Conservation (phyloP, 1,140 invertebrate genomes). For the Melitaea cinxia region DNA sequence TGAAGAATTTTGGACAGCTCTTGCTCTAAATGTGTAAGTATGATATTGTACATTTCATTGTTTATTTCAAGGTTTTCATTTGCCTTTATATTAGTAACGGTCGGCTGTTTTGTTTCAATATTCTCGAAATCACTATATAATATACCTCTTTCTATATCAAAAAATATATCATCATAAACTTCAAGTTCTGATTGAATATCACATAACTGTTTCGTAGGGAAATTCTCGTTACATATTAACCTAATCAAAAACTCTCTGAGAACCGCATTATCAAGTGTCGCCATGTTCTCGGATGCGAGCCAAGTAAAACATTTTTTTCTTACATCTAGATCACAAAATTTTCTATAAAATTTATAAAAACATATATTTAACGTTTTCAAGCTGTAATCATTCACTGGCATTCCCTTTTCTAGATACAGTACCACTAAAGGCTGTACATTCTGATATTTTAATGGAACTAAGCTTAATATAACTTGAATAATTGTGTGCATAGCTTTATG, state of each 20-base stretch:
- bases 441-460: constrained; percentile 48
- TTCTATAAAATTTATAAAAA: constrained; percentile 59
- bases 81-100: neutral
- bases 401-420: constrained; percentile 62
- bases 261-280: constrained; percentile 32
- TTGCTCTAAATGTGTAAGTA: constrained; percentile 45
- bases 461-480: constrained; percentile 52
- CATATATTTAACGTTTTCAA: constrained; percentile 54
- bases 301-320: constrained; percentile 56
- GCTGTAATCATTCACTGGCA: constrained; percentile 60
- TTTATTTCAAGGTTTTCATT: constrained; percentile 43
- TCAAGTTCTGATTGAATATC: constrained; percentile 23
- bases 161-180: constrained; percentile 53
- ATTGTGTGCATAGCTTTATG: constrained; percentile 58
- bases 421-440: constrained; percentile 55
- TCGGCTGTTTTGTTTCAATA: constrained; percentile 26
- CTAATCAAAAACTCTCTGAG: constrained; percentile 51
- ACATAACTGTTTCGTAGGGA: constrained; percentile 12
- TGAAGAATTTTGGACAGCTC: constrained; percentile 31
- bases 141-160: constrained; percentile 56
- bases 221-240: constrained; percentile 61
- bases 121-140: constrained; percentile 67
- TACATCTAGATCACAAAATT: constrained; percentile 49
- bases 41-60: constrained; percentile 38
- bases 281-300: constrained; percentile 48